phyloP scores from a whole-genome alignment of 2,113 vertebrate genomes.

The Pseudorasbora parva region DNA sequence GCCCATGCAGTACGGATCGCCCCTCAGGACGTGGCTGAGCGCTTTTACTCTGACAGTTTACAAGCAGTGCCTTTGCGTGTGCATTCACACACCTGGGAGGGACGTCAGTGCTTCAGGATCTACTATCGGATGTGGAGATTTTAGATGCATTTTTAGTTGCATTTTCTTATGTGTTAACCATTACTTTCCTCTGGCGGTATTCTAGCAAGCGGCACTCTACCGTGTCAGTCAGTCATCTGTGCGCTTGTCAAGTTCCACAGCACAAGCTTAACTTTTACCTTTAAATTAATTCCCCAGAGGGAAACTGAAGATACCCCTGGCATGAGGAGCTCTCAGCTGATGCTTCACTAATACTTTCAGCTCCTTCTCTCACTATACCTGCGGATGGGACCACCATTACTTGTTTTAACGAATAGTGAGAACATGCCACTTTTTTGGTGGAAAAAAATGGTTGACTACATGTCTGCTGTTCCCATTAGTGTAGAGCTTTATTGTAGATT shows the following conservation, averaged over 20 bases:
- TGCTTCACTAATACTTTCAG: slow-evolving; percentile 13
- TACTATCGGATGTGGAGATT: background rate
- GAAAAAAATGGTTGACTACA: too few species aligned
- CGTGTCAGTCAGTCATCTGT: slow-evolving; percentile 65
- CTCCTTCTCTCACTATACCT: background rate
- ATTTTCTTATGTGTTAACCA: background rate
- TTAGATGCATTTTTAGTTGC: background rate
- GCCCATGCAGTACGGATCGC: background rate
- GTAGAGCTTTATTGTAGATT: too few species aligned
- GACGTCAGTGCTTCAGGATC: background rate
- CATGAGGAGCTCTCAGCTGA: slow-evolving; percentile 45
- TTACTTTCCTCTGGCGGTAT: slow-evolving; percentile 12
- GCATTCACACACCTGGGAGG: background rate
- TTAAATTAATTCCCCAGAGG: slow-evolving; percentile 61
- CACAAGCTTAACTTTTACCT: slow-evolving; percentile 53
- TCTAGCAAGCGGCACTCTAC: slow-evolving; percentile 44
- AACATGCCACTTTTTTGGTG: too few species aligned
- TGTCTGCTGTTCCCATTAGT: too few species aligned
- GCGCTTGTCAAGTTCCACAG: slow-evolving; percentile 49
- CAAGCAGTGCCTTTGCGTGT: background rate
- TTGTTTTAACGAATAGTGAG: background rate
- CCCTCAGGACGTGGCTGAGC: background rate
- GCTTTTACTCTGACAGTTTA: slow-evolving; percentile 5
- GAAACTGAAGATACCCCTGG: slow-evolving; percentile 34
- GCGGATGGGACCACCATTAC: background rate